Conservation (phyloP, 2,797 vertebrate species). For the Gallirallus australis region DNA sequence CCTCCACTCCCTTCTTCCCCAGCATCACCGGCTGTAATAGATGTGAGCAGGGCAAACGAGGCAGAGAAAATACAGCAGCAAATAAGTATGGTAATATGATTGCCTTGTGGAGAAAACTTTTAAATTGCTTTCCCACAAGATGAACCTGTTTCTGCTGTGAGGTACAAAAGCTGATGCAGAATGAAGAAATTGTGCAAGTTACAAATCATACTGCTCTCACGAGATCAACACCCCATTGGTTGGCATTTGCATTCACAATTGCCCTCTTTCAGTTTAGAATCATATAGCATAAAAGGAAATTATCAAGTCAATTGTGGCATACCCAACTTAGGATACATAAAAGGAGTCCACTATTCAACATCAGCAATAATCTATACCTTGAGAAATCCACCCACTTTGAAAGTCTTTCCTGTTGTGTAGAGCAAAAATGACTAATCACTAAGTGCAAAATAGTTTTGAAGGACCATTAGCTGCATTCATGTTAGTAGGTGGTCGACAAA, state of each 20-base stretch:
- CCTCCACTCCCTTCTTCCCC: not conserved
- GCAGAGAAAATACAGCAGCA: conserved; percentile 45
- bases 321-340: not conserved
- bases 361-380: not conserved
- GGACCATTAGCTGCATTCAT: not conserved
- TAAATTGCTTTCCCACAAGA: conserved; percentile 45
- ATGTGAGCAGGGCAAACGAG: conserved; percentile 38
- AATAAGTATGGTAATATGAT: conserved; percentile 55
- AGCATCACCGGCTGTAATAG: not conserved
- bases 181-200: not conserved
- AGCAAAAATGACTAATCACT: not conserved
- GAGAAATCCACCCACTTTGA: not conserved
- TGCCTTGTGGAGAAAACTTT: conserved; percentile 39
- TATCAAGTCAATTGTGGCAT: not conserved
- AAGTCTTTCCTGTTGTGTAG: not conserved
- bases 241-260: conserved; percentile 23
- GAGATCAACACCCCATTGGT: not conserved
- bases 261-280: not conserved
- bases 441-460: conserved; percentile 9
- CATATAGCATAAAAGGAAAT: conserved; percentile 14
- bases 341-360: not conserved
- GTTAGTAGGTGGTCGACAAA: not conserved
- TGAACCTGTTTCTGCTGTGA: not conserved
- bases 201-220: not conserved
- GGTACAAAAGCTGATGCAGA: not conserved